Conservation (phyloP, 2,797 vertebrate genomes). For the Cynopterus sphinx region DNA sequence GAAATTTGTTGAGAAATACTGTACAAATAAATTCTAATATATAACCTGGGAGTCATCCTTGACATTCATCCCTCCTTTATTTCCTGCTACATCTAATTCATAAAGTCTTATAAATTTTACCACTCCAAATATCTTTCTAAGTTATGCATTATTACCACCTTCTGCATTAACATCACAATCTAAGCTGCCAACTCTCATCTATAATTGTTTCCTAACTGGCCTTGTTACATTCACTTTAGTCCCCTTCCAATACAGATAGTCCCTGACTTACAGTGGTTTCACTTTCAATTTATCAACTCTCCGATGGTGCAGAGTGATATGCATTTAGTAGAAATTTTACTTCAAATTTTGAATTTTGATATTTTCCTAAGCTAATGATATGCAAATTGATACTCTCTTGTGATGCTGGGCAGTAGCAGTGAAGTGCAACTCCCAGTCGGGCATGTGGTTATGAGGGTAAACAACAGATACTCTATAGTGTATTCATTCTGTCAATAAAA, state of each 20-base stretch:
- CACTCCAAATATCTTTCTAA: neutral
- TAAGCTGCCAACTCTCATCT: neutral
- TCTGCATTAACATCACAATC: neutral
- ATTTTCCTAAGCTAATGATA: neutral
- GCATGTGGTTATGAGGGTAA: neutral
- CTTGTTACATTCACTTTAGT: neutral
- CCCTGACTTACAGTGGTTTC: neutral
- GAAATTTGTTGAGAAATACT: neutral
- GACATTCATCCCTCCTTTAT: neutral
- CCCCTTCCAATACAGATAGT: neutral
- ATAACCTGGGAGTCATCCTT: neutral
- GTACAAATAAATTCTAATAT: neutral
- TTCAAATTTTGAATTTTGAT: neutral
- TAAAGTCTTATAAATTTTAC: neutral
- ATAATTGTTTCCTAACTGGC: neutral
- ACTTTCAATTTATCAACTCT: neutral
- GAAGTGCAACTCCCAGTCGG: neutral
- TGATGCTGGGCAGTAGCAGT: neutral
- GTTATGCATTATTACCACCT: neutral
- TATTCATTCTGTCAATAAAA: neutral
- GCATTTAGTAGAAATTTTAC: neutral
- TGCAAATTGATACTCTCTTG: neutral
- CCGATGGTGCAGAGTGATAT: neutral
- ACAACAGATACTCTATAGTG: neutral
- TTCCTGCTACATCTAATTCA: neutral